A percentile compares a stretch with the other conserved stretches of the same genome.
phyloP scores from a whole-genome alignment of 2,888 invertebrate genomes.

The Metallyticus violacea region DNA sequence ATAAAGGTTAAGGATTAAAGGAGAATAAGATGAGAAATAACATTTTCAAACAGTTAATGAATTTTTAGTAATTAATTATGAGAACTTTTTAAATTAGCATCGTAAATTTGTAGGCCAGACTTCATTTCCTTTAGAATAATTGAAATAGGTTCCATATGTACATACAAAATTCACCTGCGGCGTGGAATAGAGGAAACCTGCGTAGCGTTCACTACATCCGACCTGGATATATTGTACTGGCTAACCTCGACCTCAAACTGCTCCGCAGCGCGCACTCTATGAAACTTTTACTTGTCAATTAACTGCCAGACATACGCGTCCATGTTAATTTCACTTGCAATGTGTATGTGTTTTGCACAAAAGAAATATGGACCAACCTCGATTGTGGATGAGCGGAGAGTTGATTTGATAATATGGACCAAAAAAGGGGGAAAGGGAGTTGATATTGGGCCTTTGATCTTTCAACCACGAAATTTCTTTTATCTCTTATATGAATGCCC shows the following conservation, averaged over 20 bases:
- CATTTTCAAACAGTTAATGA: too few relatives aligned
- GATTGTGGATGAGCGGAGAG: background rate
- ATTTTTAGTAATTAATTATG: too few relatives aligned
- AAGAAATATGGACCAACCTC: background rate
- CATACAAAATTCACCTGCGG: background rate
- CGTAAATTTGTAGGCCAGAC: too few relatives aligned
- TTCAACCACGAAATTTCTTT: slow-evolving; percentile 13
- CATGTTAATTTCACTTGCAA: slow-evolving; percentile 1
- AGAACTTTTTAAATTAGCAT: too few relatives aligned
- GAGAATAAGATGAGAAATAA: too few relatives aligned
- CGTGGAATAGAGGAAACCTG: background rate
- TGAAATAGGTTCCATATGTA: too few relatives aligned
- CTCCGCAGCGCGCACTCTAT: background rate
- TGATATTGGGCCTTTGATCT: slow-evolving; percentile 16
- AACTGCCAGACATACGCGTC: background rate
- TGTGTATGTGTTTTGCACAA: background rate
- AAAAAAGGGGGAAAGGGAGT: background rate
- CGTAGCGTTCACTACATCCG: background rate
- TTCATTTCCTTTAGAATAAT: too few relatives aligned
- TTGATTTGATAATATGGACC: background rate
- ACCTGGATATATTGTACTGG: too few relatives aligned
- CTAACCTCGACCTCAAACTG: too few relatives aligned
- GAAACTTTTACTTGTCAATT: background rate
- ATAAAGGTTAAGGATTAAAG: too few relatives aligned
- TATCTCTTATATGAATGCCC: slow-evolving; percentile 12